Base-by-base conservation (phyloP, 2,888 invertebrate genomes). In the Drosophila stalkeri region DNA sequence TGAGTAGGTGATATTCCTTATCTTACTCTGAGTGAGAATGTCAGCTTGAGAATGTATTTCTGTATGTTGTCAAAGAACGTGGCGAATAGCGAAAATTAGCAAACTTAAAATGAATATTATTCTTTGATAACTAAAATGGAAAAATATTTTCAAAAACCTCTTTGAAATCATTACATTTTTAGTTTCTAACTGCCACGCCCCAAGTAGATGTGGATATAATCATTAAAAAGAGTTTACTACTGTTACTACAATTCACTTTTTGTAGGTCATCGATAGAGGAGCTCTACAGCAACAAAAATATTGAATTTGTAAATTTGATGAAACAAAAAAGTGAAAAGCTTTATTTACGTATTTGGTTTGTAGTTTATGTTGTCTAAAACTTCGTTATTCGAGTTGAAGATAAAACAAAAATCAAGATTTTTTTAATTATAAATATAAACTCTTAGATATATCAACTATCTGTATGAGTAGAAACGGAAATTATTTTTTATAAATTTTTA, bases 401-500 rank as follows among this genome's bases (percentile, higher is more conserved):
- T 47, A 27, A 47, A 27, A 27, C 27, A 27, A 5, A 47, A n/a
- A 11, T 31, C 47, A n/a, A 31, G 1, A n/a, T 31, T 5, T 47
- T 27, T 27, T 47, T 16, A 47, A 47, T 27, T 47, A 47, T 47
- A 47, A 47, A 46, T 16, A 23, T 8, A 46, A 14, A 44, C 44
- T 7, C 7, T 14, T 5, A 23, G 7, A 46, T 14, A 14, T 23
- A 44, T 44, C 3, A 44, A 44, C 44, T 20, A 9, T 18, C 12
- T 14, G 7, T 14, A 20, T 23, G 20, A 46, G 20, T 14, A 14
- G 23, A 46, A 46, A 8, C 31, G 31, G 31, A 49, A 49, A 49
- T 31, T 49, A 49, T 1, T 31, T 31, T 31, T 31, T 33, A 49
- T 18, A 49, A 49, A 49, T 16, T 16, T 47, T 4, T 47, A 3